Conservation (phyloP, 2,797 vertebrate species). For the Macrochelys suwanniensis region DNA sequence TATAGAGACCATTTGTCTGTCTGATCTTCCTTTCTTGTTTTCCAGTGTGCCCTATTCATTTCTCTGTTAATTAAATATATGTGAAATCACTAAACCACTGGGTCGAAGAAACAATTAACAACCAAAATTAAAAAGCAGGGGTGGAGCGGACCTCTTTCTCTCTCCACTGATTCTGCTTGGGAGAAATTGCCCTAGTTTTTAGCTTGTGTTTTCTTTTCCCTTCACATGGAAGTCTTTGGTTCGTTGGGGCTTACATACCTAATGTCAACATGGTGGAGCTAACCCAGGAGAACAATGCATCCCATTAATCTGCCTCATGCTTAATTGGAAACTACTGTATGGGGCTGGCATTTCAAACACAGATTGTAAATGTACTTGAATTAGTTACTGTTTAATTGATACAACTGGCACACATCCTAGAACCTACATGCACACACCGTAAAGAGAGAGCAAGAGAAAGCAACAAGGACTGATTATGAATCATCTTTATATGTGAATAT, state of each 20-base stretch:
- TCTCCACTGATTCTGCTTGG: slow-evolving; percentile 64
- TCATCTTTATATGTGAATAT: slow-evolving; percentile 30
- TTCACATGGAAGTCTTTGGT: slow-evolving; percentile 68
- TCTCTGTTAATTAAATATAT: slow-evolving; percentile 78
- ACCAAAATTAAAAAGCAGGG: slow-evolving; percentile 58
- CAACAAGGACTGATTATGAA: slow-evolving; percentile 46
- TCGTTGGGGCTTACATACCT: slow-evolving; percentile 56
- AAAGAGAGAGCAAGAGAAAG: slow-evolving; percentile 35
- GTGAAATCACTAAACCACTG: slow-evolving; percentile 72
- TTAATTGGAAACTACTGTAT: slow-evolving; percentile 78
- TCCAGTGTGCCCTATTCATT: slow-evolving; percentile 57
- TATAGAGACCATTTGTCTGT: slow-evolving; percentile 77
- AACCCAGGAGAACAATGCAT: slow-evolving; percentile 77
- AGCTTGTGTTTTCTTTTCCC: slow-evolving; percentile 46
- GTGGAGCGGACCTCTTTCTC: slow-evolving; percentile 8
- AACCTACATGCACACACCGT: slow-evolving; percentile 45
- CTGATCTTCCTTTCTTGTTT: slow-evolving; percentile 74
- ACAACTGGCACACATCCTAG: slow-evolving; percentile 68
- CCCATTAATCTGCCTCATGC: slow-evolving; percentile 76
- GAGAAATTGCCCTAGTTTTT: slow-evolving; percentile 63
- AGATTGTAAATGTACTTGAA: slow-evolving; percentile 77
- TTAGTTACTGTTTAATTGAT: slow-evolving; percentile 78
- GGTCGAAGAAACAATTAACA: slow-evolving; percentile 71
- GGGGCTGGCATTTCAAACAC: slow-evolving; percentile 77
- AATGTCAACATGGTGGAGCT: slow-evolving; percentile 72